Evolutionary conservation across 1,140 invertebrate genomes (phyloP).

Genomic region (Lutraria rhynchaena): DNA sequence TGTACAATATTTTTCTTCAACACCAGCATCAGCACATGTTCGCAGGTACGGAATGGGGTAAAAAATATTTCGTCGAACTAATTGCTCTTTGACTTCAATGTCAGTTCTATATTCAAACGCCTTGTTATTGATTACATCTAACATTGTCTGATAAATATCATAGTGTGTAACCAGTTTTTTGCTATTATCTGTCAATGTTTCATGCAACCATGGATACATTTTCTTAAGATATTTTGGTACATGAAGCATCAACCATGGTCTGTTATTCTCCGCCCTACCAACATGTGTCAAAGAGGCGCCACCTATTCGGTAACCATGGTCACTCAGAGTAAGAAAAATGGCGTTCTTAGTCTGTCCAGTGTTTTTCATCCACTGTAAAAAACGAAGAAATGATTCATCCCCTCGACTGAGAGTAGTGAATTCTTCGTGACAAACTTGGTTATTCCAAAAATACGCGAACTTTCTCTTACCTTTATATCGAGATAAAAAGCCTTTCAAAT

Average conservation of each 20-base stretch:
- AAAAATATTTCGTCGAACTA: slow-evolving; percentile 54
- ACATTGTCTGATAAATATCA: slow-evolving; percentile 56
- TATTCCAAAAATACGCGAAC: slow-evolving; percentile 44
- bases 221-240: slow-evolving; percentile 45
- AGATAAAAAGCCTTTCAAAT: slow-evolving; percentile 38
- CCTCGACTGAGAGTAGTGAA: neutral
- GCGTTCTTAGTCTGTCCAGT: slow-evolving; percentile 43
- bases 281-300: slow-evolving; percentile 44
- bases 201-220: slow-evolving; percentile 4
- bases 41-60: slow-evolving; percentile 49
- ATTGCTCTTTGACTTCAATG: neutral
- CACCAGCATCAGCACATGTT: slow-evolving; percentile 54
- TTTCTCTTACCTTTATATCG: slow-evolving; percentile 32
- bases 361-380: slow-evolving; percentile 59
- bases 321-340: slow-evolving; percentile 51
- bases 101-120: neutral
- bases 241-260: slow-evolving; percentile 46
- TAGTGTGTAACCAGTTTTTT: slow-evolving; percentile 35
- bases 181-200: slow-evolving; percentile 28
- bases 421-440: slow-evolving; percentile 41
- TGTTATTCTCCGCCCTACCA: slow-evolving; percentile 56
- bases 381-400: slow-evolving; percentile 66
- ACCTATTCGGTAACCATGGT: slow-evolving; percentile 58
- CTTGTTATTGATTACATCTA: slow-evolving; percentile 33
- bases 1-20: slow-evolving; percentile 60